Base-by-base conservation (phyloP, 2,113 vertebrate species). In the Anthoscopus minutus region DNA sequence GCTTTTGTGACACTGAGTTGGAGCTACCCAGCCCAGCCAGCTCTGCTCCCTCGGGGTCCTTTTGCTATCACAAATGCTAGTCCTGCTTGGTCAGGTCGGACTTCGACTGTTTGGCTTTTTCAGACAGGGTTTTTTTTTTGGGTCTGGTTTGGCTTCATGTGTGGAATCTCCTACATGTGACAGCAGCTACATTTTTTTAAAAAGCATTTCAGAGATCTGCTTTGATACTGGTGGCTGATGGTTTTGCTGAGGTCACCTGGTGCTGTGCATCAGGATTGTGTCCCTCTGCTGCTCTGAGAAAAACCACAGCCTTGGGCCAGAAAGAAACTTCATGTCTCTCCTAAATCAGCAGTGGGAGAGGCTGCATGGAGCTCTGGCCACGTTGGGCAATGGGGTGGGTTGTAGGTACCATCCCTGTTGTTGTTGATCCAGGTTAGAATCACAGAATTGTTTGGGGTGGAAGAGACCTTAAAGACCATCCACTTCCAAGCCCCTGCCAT, bases 351-450 rank as follows among this genome's bases (percentile, higher is more conserved):
- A 33, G 28, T 1, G 35, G 47, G 20, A 30, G 48, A 54, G 48
- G 1, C 12, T 8, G 53, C n/a, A 6, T 4, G 33, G 58, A 71
- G 44, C 57, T 40, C 30, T 81, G 77, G 25, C 67, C 0, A 0
- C 21, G 67, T 50, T 4, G 60, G 53, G 23, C 7, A 35, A 13
- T 11, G 44, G 64, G 30, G 19, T 24, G 22, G 48, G 40, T 1
- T 61, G 15, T 2, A 37, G 71, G n/a, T 13, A 2, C 44, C 33
- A 13, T 2, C 51, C 17, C 1, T 22, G 17, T 15, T 62, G 65
- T 61, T 89, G 56, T 48, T 72, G 66, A 7, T 27, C 40, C 79
- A n/a, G 19, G 24, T 15, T 1, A 19, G 22, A 60, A 14, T 42
- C 78, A 45, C 13, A 35, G 50, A 35, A 27, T 24, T 21, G 35